Percentiles rank a stretch among this genome's conserved stretches.
phyloP scores from a whole-genome alignment of 2,888 invertebrate genomes.

The Pomacea canaliculata region DNA sequence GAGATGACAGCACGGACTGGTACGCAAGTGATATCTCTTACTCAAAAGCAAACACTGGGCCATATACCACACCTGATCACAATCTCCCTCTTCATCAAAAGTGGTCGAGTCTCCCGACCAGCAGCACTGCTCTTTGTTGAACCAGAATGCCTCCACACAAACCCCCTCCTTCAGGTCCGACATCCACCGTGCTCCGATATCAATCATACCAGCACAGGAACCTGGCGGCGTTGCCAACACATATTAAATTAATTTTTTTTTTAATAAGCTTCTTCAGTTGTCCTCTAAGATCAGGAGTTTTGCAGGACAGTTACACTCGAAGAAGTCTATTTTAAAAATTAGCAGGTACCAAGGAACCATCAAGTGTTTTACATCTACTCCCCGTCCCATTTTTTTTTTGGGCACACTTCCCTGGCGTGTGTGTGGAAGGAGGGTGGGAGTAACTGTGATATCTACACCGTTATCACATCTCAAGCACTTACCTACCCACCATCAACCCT shows the following conservation, averaged over 20 bases:
- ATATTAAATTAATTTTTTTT: too few species aligned
- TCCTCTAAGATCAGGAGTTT: not conserved
- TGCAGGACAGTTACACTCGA: not conserved
- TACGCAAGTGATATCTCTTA: too few species aligned
- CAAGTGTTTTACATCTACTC: not conserved
- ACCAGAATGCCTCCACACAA: constrained; percentile 93
- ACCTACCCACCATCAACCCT: too few species aligned
- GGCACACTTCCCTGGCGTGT: too few species aligned
- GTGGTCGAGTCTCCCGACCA: constrained; percentile 96
- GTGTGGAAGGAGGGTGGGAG: too few species aligned
- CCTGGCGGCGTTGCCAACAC: constrained; percentile 51
- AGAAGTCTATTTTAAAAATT: not conserved
- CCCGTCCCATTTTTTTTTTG: not conserved
- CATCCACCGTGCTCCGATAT: constrained; percentile 92
- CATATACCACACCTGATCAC: constrained; percentile 47
- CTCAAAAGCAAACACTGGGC: not conserved
- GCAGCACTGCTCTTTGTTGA: constrained; percentile 95
- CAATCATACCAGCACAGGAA: constrained; percentile 93
- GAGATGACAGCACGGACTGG: too few species aligned
- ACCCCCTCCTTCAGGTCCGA: constrained; percentile 97
- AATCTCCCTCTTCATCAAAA: constrained; percentile 74
- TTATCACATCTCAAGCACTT: too few species aligned
- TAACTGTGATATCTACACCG: too few species aligned
- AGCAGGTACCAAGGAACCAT: not conserved
- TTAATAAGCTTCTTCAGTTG: too few species aligned